These are phyloP conservation scores for Sclerodermus sp. DNA, from an alignment of 2,888 invertebrate species.

Conservation along the genomic window DNA sequence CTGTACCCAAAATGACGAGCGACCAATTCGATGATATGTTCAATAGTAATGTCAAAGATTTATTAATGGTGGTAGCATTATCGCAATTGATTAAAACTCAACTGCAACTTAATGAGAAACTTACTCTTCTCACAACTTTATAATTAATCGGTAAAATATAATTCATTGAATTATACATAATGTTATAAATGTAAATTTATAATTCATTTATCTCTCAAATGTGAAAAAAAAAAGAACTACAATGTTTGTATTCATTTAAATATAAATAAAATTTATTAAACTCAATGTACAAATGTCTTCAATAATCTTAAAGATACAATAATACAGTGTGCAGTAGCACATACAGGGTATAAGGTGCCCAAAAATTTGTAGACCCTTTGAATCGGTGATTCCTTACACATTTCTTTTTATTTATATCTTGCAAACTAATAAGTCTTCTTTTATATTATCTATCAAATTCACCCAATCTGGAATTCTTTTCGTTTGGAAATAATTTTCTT, in stretches of 20 bases:
- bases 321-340: no score
- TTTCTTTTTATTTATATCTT: no score
- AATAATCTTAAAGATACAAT: no score
- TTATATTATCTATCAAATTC: constrained; percentile 64
- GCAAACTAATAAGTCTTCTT: constrained; percentile 16
- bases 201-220: no score
- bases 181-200: no score
- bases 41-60: constrained; percentile 94
- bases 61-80: constrained; percentile 95
- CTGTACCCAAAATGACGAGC: constrained; percentile 86
- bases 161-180: no score
- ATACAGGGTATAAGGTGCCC: no score
- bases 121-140: constrained; percentile 79
- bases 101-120: constrained; percentile 93
- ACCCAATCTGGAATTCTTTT: constrained; percentile 83
- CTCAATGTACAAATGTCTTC: constrained; percentile 6
- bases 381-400: no score
- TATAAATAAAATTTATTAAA: not conserved
- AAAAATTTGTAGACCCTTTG: no score
- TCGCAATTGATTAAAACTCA: constrained; percentile 96
- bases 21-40: constrained; percentile 94
- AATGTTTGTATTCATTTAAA: no score
- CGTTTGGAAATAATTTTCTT: constrained; percentile 73
- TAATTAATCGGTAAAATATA: no score
- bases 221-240: no score